Evolutionary conservation across 30 jellyfish, hydroid and myxozoan genomes (phyloP).

Genomic region (Mastigias papua): DNA sequence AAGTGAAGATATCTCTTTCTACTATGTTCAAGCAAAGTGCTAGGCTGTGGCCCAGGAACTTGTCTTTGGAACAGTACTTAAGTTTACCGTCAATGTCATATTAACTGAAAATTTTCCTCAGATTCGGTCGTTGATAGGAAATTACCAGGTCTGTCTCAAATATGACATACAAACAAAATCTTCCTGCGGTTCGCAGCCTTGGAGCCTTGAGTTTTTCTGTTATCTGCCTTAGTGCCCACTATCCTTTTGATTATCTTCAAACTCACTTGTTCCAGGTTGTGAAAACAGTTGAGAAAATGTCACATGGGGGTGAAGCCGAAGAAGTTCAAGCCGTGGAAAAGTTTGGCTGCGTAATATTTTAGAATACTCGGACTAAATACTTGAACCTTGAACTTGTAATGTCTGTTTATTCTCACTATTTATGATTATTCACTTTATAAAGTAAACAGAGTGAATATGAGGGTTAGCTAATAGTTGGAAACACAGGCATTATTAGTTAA

Average conservation of each 20-base stretch:
- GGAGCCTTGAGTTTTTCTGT: too few relatives aligned
- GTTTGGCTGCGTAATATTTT: background rate
- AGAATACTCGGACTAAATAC: background rate
- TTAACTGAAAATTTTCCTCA: too few relatives aligned
- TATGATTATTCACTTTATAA: background rate
- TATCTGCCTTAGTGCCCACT: too few relatives aligned
- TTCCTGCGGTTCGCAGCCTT: too few relatives aligned
- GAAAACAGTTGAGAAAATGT: background rate
- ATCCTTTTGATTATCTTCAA: background rate
- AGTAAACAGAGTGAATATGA: background rate
- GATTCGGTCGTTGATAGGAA: too few relatives aligned
- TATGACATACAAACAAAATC: too few relatives aligned
- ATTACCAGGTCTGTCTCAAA: too few relatives aligned
- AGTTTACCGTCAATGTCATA: too few relatives aligned
- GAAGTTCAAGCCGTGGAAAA: slow-evolving; percentile 4
- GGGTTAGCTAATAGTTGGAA: background rate
- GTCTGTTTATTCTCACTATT: background rate
- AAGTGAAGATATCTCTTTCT: too few relatives aligned
- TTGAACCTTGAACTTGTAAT: background rate
- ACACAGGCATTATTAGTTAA: background rate
- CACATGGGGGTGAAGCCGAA: slow-evolving; percentile 17
- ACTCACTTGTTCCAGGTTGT: slow-evolving; percentile 15
- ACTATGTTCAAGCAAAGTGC: too few relatives aligned
- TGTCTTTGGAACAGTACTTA: too few relatives aligned
- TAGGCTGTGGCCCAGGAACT: too few relatives aligned